A percentile compares a stretch with the other conserved stretches of the same genome.
Conservation (phyloP, 2,888 invertebrate genomes). For the Pterostichus niger region DNA sequence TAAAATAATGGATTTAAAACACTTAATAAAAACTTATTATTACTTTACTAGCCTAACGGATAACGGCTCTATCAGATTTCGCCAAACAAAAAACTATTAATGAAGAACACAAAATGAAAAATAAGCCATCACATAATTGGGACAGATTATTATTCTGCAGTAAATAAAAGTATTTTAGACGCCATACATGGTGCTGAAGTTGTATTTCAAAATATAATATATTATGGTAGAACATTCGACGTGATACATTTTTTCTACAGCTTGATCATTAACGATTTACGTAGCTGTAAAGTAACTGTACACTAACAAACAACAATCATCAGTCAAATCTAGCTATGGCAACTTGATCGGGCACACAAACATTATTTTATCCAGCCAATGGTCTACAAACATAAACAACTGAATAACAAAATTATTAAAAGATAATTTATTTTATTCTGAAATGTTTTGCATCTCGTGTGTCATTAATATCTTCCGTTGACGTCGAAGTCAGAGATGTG, state of each 20-base stretch:
- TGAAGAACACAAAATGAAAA: neutral
- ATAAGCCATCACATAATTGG: slow-evolving; percentile 14
- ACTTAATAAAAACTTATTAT: slow-evolving; percentile 44
- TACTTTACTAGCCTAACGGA: slow-evolving; percentile 1
- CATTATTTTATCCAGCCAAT: neutral
- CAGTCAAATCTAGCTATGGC: slow-evolving; percentile 34
- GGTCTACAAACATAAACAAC: slow-evolving; percentile 11
- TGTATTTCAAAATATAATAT: slow-evolving; percentile 39
- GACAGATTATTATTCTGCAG: slow-evolving; percentile 31
- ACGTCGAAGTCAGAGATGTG: too few relatives aligned
- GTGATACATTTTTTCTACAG: slow-evolving; percentile 36
- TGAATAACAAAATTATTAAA: slow-evolving; percentile 45
- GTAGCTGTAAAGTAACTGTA: slow-evolving; percentile 39
- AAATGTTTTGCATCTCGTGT: too few relatives aligned
- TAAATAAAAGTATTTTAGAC: slow-evolving; percentile 3
- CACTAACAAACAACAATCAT: slow-evolving; percentile 48
- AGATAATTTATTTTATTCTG: slow-evolving; percentile 7
- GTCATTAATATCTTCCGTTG: neutral
- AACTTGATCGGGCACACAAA: slow-evolving; percentile 19
- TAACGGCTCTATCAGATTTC: neutral
- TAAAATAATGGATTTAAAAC: slow-evolving; percentile 39
- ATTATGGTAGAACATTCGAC: neutral
- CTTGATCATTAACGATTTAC: slow-evolving; percentile 46
- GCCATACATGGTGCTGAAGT: slow-evolving; percentile 32
- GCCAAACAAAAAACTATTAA: slow-evolving; percentile 18